These are phyloP conservation scores for Caenorhabditis imperialis DNA, from an alignment of 2,888 invertebrate species.

Conservation along the genomic window DNA sequence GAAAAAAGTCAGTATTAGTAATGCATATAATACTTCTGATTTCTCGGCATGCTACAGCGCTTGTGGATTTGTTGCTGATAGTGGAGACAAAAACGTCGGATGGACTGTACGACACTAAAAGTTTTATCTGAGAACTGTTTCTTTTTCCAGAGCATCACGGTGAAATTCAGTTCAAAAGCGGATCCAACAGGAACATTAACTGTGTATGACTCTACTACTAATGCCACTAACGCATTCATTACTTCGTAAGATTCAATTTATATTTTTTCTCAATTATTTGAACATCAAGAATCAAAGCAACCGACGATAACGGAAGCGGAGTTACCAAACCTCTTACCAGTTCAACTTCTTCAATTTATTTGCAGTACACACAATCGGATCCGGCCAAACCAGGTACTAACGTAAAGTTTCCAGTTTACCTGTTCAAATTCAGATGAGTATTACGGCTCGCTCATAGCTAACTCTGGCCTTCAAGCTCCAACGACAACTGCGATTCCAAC, in stretches of 20 bases:
- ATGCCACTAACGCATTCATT: not conserved
- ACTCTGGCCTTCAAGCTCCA: slow-evolving; percentile 8
- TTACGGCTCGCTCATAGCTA: slow-evolving; percentile 10
- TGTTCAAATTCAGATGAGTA: slow-evolving; percentile 18
- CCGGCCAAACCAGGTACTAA: slow-evolving; percentile 4
- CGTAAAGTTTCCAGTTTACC: no score
- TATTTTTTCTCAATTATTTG: not conserved
- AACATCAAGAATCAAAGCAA: slow-evolving; percentile 1
- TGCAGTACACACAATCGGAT: slow-evolving; percentile 22
- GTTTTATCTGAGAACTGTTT: not conserved
- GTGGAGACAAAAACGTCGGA: slow-evolving; percentile 13
- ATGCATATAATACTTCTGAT: slow-evolving; percentile 5
- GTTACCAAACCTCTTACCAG: slow-evolving; percentile 1
- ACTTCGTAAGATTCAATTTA: not conserved
- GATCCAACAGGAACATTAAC: slow-evolving; percentile 14
- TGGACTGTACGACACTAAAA: slow-evolving; percentile 33
- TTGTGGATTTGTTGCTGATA: slow-evolving; percentile 42
- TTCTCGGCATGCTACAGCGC: slow-evolving; percentile 18
- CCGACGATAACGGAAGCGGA: not conserved
- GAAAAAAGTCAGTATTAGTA: slow-evolving; percentile 7
- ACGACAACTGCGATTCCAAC: slow-evolving; percentile 11
- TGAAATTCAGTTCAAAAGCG: not conserved
- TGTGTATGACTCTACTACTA: slow-evolving; percentile 19
- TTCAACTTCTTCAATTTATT: slow-evolving; percentile 19
- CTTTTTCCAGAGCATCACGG: slow-evolving; percentile 17